Evolutionary conservation across 2,888 invertebrate species (phyloP).

Genomic region (Eubasilissa splendida): DNA sequence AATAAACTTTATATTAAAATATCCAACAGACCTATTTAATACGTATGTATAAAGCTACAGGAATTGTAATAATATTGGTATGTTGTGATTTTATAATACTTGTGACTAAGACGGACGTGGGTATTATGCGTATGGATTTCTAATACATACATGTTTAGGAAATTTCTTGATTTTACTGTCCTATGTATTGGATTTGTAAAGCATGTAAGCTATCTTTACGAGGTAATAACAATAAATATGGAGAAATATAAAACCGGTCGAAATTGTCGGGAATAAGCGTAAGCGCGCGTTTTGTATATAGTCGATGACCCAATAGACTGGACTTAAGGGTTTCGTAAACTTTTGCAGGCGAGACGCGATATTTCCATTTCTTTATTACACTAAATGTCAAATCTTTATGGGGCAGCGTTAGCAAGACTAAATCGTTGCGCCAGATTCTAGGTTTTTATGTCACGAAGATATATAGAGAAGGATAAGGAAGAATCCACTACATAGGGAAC

Average conservation of each 20-base stretch:
- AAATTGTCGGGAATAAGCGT: slow-evolving; percentile 24
- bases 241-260: not conserved
- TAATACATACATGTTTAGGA: not conserved
- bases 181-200: not conserved
- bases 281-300: slow-evolving; percentile 6
- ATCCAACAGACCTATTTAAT: too few relatives aligned
- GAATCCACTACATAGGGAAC: too few relatives aligned
- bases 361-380: slow-evolving; percentile 22
- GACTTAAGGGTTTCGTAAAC: not conserved
- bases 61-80: too few relatives aligned
- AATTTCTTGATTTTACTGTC: not conserved
- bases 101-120: too few relatives aligned
- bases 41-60: too few relatives aligned
- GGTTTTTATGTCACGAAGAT: too few relatives aligned
- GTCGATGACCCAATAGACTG: not conserved
- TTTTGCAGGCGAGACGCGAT: slow-evolving; percentile 19
- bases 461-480: too few relatives aligned
- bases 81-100: too few relatives aligned
- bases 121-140: too few relatives aligned
- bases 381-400: slow-evolving; percentile 17
- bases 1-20: too few relatives aligned
- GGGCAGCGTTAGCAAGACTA: not conserved
- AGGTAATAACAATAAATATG: slow-evolving; percentile 29
- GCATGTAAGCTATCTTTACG: slow-evolving; percentile 6
- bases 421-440: too few relatives aligned